These are phyloP conservation scores for Ophthalmolycus amberensis DNA, from an alignment of 2,113 vertebrate genomes.

Conservation along the genomic window DNA sequence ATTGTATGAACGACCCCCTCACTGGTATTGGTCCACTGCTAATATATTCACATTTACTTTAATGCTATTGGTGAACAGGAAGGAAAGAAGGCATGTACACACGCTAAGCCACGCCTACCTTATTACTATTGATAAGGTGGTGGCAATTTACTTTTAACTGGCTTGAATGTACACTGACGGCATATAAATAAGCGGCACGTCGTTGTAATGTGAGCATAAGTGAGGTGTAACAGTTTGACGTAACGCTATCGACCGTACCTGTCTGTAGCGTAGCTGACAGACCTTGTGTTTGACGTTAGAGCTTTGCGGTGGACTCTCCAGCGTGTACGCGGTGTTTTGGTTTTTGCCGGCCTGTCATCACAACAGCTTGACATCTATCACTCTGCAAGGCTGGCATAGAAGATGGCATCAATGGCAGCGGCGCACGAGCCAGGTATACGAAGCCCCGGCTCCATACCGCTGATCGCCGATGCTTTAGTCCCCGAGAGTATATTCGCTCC, in stretches of 20 bases:
- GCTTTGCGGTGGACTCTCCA: background rate
- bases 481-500: conserved; percentile 94
- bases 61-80: conserved; percentile 49
- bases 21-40: conserved; percentile 51
- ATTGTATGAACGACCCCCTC: conserved; percentile 71
- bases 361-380: conserved; percentile 39
- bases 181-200: background rate
- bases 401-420: conserved; percentile 82
- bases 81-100: background rate
- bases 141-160: conserved; percentile 29
- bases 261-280: background rate
- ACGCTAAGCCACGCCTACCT: background rate
- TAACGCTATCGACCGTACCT: background rate
- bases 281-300: no score
- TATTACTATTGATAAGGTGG: conserved; percentile 50
- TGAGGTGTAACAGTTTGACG: background rate
- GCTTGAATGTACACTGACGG: no score
- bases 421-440: conserved; percentile 71
- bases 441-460: conserved; percentile 72
- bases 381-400: conserved; percentile 33
- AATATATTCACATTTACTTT: background rate
- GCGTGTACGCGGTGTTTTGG: conserved; percentile 22
- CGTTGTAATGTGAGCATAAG: background rate
- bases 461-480: conserved; percentile 83
- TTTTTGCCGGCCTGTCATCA: conserved; percentile 27